Base-by-base conservation (phyloP, 2,888 invertebrate species). In the Byasa hedistus region DNA sequence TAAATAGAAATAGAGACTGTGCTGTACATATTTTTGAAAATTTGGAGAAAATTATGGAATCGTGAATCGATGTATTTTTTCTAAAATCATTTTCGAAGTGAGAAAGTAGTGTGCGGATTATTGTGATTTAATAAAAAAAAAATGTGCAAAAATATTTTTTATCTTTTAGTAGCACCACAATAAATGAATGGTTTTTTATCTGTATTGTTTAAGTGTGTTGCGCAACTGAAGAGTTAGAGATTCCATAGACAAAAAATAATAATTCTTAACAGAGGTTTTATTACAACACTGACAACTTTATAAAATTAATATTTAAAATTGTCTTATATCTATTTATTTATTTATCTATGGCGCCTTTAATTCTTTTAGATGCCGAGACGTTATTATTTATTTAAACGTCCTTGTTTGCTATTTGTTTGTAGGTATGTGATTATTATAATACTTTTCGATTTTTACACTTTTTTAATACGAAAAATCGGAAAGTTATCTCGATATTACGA, bases 121-220 rank as follows among this genome's bases (percentile, higher is more conserved):
- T 68, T 70, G 67, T 70, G 71, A 69, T 69, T 64, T 68, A 74
- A 75, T 70, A 72, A 69, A 68, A 69, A 69, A 70, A 69, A 68
- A 77, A 75, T 69, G 76, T 76, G 79, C 78, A 79, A 77, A 79
- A 77, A 78, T 77, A 76, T 77, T 52, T 78, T 79, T 81, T 82
- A 77, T 78, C 75, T 77, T 71, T 71, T 68, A 69, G 75, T 73
- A 77, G 79, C 82, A 82, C 81, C 79, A 79, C 76, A 72, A 73
- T 72, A 68, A 73, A 72, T 73, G 70, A 57, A 70, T 73, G 71
- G 71, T 72, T 72, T 73, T 73, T 71, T 69, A 70, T 59, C 60
- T 65, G 57, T 69, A 67, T 69, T 69, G 66, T 69, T 73, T 59
- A 58, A 59, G 67, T 70, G 70, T 73, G 71, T 70, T 70, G 67